Conservation (phyloP, 2,797 vertebrate species). For the Chelon auratus region DNA sequence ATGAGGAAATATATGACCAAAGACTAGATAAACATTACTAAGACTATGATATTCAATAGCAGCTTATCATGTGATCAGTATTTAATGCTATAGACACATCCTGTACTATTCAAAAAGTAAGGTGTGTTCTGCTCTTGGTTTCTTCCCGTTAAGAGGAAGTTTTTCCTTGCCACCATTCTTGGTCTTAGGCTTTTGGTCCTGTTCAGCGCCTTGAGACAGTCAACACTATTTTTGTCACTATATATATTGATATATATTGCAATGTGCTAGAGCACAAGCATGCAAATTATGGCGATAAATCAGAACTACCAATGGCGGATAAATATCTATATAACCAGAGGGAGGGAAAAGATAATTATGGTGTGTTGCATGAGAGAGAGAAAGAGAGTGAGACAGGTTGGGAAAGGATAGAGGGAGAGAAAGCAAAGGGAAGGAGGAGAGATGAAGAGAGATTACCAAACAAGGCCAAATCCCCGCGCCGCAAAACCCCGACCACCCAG, state of each 20-base stretch:
- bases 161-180: too few species aligned
- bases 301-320: background rate
- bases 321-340: slow-evolving; percentile 27
- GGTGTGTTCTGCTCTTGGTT: too few species aligned
- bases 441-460: slow-evolving; percentile 79
- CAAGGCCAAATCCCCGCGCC: slow-evolving; percentile 72
- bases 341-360: slow-evolving; percentile 47
- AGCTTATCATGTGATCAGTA: background rate
- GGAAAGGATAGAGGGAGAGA: slow-evolving; percentile 35
- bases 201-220: too few species aligned
- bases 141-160: too few species aligned
- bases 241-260: background rate
- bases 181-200: too few species aligned
- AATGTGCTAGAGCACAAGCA: slow-evolving; percentile 5
- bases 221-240: too few species aligned
- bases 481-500: slow-evolving; percentile 74
- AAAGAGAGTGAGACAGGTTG: slow-evolving; percentile 11
- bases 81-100: background rate
- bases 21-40: background rate
- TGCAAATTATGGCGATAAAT: slow-evolving; percentile 16
- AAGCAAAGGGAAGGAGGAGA: slow-evolving; percentile 58
- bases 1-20: background rate
- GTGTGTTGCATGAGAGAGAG: slow-evolving; percentile 20
- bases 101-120: background rate
- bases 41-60: background rate